Evolutionary conservation across 2,888 invertebrate genomes (phyloP).

Genomic region (Aradus depressus): DNA sequence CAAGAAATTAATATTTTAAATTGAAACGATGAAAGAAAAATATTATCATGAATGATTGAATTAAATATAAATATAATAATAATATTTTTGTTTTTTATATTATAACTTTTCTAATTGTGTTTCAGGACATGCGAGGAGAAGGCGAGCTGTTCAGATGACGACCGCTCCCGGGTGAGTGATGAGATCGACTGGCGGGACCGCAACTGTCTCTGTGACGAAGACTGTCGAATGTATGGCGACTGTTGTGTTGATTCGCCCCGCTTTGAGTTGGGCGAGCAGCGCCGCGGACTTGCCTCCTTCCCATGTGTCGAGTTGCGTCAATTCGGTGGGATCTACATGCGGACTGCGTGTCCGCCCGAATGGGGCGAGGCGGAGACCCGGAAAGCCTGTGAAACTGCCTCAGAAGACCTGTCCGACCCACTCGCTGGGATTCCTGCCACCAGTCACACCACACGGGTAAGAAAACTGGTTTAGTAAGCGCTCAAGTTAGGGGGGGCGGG

Average conservation of each 20-base stretch:
- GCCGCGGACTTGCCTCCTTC: conserved; percentile 33
- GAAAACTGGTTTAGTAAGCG: no score
- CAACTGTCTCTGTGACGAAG: conserved; percentile 39
- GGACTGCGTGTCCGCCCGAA: conserved; percentile 36
- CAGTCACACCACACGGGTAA: conserved; percentile 31
- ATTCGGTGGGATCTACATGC: conserved; percentile 39
- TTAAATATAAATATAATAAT: not conserved
- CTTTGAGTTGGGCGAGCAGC: conserved; percentile 32
- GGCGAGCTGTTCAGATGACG: conserved; percentile 28
- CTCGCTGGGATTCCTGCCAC: conserved; percentile 28
- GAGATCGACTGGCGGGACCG: conserved; percentile 35
- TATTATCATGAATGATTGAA: not conserved
- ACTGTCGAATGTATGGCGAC: conserved; percentile 39
- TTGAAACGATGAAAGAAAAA: not conserved
- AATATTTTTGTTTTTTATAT: not conserved
- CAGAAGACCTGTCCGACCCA: conserved; percentile 25
- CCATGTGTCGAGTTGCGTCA: conserved; percentile 36
- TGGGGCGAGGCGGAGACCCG: conserved; percentile 34
- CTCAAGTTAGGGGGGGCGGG: conserved; percentile 32
- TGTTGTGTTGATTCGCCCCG: conserved; percentile 38
- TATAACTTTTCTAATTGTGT: not conserved
- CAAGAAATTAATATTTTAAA: not conserved
- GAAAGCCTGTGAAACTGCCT: conserved; percentile 30
- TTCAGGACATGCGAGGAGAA: conserved; percentile 33
- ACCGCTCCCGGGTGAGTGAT: conserved; percentile 29